phyloP scores from a whole-genome alignment of 64 coral and sea anemone genomes.

The Trachythela sp. region DNA sequence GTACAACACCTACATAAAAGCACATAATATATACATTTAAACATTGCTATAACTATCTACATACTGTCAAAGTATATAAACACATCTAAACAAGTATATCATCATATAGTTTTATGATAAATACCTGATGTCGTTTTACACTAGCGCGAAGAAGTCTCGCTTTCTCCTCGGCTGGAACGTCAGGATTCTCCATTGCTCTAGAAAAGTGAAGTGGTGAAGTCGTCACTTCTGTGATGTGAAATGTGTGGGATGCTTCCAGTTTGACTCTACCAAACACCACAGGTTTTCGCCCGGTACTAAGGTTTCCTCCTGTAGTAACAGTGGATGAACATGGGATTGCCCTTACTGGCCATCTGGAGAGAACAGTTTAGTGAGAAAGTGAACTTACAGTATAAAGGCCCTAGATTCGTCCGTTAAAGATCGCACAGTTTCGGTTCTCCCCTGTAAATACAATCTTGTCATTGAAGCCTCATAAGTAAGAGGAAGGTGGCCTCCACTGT shows the following conservation, averaged over 20 bases:
- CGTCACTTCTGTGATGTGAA: no score
- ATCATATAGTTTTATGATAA: neutral
- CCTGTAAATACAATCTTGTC: neutral
- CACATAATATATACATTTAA: neutral
- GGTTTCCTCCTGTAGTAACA: no score
- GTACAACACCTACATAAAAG: slow-evolving; percentile 34
- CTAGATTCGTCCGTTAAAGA: neutral
- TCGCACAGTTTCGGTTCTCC: neutral
- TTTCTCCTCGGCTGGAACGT: neutral
- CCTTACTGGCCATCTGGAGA: no score
- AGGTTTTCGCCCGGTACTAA: neutral
- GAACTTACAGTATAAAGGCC: neutral
- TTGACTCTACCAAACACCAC: no score
- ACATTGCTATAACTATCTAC: no score
- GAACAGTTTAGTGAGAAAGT: neutral
- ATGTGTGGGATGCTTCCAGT: no score
- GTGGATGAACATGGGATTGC: no score
- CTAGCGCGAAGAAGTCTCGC: neutral
- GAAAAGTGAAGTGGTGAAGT: neutral
- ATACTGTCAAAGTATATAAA: neutral
- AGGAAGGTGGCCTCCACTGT: neutral
- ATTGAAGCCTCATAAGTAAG: neutral
- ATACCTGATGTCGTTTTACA: slow-evolving; percentile 19
- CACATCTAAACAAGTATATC: neutral
- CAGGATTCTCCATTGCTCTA: slow-evolving; percentile 10